Conservation (phyloP, 2,113 vertebrate genomes). For the Sylvicapra grimmia region DNA sequence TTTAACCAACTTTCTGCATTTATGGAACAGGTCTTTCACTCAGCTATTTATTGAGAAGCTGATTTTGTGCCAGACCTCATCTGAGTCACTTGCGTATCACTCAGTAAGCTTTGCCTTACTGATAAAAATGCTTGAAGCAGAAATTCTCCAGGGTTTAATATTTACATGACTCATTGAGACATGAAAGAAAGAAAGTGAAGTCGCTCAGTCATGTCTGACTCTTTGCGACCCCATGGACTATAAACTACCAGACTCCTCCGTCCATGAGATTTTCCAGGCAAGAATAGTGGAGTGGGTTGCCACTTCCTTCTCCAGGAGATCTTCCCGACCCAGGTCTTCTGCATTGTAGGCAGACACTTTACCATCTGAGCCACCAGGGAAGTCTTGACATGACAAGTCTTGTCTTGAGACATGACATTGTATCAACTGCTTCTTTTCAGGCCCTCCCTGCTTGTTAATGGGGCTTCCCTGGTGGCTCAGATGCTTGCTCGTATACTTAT, state of each 20-base stretch:
- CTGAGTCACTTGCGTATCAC: background rate
- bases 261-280: too few species aligned
- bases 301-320: too few species aligned
- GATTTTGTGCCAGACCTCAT: background rate
- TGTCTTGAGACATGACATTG: background rate
- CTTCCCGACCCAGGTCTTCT: too few species aligned
- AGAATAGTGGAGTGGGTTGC: too few species aligned
- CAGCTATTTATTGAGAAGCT: background rate
- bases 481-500: background rate
- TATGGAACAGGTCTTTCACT: background rate
- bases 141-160: background rate
- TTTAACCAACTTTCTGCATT: background rate
- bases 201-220: too few species aligned
- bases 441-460: background rate
- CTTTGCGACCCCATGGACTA: too few species aligned
- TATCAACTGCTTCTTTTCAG: background rate
- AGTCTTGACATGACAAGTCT: too few species aligned
- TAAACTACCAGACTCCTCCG: too few species aligned
- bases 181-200: background rate
- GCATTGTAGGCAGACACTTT: too few species aligned
- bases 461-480: background rate
- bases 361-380: too few species aligned
- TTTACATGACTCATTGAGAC: background rate
- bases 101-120: background rate
- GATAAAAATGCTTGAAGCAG: background rate